These are phyloP conservation scores for Amblyjoppa fuscipennis DNA, from an alignment of 2,888 invertebrate species.

Conservation along the genomic window DNA sequence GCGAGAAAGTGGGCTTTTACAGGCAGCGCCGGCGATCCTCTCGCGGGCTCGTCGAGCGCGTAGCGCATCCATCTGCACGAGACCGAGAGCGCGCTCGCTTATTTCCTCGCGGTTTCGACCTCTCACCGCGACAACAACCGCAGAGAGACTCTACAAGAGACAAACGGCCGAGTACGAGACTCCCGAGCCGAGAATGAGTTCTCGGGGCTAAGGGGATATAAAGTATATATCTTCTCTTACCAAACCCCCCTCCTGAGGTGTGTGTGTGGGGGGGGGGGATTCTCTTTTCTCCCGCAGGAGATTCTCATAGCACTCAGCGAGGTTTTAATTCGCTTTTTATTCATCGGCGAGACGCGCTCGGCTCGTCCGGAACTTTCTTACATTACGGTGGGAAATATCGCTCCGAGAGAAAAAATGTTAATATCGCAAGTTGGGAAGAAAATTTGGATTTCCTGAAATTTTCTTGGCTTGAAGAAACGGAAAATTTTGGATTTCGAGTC, in stretches of 20 bases:
- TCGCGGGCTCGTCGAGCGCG: constrained; percentile 15
- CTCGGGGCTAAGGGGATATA: constrained; percentile 41
- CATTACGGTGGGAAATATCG: neutral
- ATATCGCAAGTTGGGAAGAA: neutral
- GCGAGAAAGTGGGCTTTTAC: constrained; percentile 35
- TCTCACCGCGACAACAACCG: constrained; percentile 61
- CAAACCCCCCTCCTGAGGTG: neutral
- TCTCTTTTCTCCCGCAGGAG: neutral
- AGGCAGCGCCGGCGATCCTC: constrained; percentile 32
- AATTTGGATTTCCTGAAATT: too few species aligned
- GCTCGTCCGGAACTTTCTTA: neutral
- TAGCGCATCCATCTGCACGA: constrained; percentile 55
- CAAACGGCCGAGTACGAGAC: constrained; percentile 51
- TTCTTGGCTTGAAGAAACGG: too few species aligned
- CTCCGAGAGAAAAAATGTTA: neutral
- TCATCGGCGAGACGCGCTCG: neutral
- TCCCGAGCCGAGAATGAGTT: constrained; percentile 46
- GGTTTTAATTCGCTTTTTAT: constrained; percentile 38
- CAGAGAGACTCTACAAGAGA: constrained; percentile 57
- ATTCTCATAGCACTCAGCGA: constrained; percentile 2
- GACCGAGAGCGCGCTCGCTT: constrained; percentile 46
- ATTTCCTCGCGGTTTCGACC: constrained; percentile 61
- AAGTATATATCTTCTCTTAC: constrained; percentile 47
- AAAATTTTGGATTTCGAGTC: too few species aligned
- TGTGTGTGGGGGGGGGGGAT: neutral